phyloP scores from a whole-genome alignment of 2,797 vertebrate genomes.

The Neomorphus geoffroyi region DNA sequence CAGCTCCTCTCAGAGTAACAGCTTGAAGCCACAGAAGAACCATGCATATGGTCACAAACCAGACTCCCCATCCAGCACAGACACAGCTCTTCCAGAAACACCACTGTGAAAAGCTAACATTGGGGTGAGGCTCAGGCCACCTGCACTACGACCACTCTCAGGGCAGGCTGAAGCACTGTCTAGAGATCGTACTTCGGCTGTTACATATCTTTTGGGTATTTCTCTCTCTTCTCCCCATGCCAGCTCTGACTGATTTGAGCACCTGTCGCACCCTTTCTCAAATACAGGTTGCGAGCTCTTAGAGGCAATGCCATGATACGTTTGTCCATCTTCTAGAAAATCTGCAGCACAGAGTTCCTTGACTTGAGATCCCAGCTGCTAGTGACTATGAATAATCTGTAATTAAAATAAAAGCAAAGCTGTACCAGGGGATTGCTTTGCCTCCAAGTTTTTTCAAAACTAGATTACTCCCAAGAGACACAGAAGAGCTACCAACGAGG shows the following conservation, averaged over 20 bases:
- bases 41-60: not conserved
- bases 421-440: not conserved
- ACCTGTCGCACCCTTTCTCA: not conserved
- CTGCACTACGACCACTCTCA: not conserved
- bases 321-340: not conserved
- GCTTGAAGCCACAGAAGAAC: not conserved
- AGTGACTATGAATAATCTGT: not conserved
- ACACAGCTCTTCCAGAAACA: not conserved
- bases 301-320: not conserved
- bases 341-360: not conserved
- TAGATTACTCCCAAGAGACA: not conserved
- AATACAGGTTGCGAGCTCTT: not conserved
- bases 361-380: not conserved
- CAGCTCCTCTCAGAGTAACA: not conserved
- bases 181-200: not conserved
- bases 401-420: constrained; percentile 30
- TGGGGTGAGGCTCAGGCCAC: not conserved
- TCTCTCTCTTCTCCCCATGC: not conserved
- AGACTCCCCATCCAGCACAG: fast-evolving
- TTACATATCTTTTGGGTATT: not conserved
- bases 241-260: not conserved
- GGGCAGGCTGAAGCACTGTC: not conserved
- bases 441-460: constrained; percentile 12
- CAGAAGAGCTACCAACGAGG: not conserved
- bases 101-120: not conserved